Base-by-base conservation (phyloP, 2,113 vertebrate species). In the Dicentrarchus labrax region DNA sequence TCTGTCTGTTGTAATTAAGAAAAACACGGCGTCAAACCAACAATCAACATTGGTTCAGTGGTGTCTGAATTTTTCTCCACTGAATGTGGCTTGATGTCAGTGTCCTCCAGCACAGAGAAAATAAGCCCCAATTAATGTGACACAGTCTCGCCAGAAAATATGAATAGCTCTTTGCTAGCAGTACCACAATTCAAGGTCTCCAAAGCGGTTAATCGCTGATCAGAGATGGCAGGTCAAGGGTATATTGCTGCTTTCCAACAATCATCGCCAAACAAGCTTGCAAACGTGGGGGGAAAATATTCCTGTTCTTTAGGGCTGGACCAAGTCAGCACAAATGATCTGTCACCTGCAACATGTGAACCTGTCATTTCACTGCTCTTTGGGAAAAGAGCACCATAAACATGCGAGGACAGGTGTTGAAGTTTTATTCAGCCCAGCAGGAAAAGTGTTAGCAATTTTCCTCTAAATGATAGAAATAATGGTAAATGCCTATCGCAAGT, bases 1-100 rank as follows among this genome's bases (percentile, higher is more conserved):
- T 86, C 81, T 90, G 90, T 92, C 93, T 71, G 64, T 93, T 89
- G 78, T 83, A 92, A 94, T 95, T 92, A 93, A 87, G 83, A 77
- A 90, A 91, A 92, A 86, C 93, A 90, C 62, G 83, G 79, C 62
- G 70, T 87, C 78, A 80, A 84, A 86, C 75, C 80, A 85, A 75
- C 84, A 91, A 62, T 85, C 82, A 84, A 78, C 84, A 57, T 65
- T 38, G 62, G 71, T 80, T 84, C 76, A 72, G 54, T 70, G 41
- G 43, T 39, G 84, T 82, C 80, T 59, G 47, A 39, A 16, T 77
- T 76, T 83, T 82, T 39, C 41, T 90, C 61, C 24, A 71, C 66
- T 80, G 73, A 85, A 71, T 82, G 66, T 79, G 72, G 84, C 73
- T 86, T 78, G 70, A 89, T 90, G 89, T 91, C 80, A 79, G 72